Evolutionary conservation across 92 coral and sea anemone species (phyloP), one percentile per base, ranked within the genome.

Genomic region (Montipora capitata): DNA sequence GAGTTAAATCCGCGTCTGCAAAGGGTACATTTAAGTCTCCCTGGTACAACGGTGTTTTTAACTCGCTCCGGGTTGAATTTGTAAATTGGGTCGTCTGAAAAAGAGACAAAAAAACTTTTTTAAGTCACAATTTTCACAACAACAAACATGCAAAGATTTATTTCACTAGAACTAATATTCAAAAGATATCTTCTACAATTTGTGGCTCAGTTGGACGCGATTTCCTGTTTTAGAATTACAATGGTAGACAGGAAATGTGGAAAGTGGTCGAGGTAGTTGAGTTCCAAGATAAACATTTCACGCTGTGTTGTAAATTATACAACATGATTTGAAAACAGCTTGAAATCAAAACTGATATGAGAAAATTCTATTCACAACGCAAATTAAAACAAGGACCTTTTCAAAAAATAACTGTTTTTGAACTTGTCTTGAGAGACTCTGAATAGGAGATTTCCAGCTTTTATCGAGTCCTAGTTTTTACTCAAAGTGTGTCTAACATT

Each of bases 1-100:
- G 99, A 98, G 85, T 98, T 98, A 72, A 98, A 98, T 1, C 99
- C 99, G 40, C 99, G 93, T 73, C 99, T 84, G 85, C 99, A 98
- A 59, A 98, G 93, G 12, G 99, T 98, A 63, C 99, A 98, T 87
- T 98, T 98, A 40, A 98, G 83, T 13, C 99, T 92, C 20, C 98
- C 98, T 0, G 98, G 98, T 0, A 91, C 96, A 0, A 89, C 92
- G 27, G 43, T 72, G 61, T 16, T 73, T 72, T 83, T 83, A 4
- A 83, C 99, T 69, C 92, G 94, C 12, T 84, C 82, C 11, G 61
- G 89, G 61, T 89, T 92, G 83, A 96, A 92, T 72, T 94, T 95
- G 89, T 94, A 90, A 43, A 92, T 67, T 41, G 93, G 76, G 39
- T 94, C 99, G 64, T 88, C 98, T 94, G 65, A 4, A 49, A 68